Conservation (phyloP, 1,140 invertebrate species). For the Drosophila dunni region DNA sequence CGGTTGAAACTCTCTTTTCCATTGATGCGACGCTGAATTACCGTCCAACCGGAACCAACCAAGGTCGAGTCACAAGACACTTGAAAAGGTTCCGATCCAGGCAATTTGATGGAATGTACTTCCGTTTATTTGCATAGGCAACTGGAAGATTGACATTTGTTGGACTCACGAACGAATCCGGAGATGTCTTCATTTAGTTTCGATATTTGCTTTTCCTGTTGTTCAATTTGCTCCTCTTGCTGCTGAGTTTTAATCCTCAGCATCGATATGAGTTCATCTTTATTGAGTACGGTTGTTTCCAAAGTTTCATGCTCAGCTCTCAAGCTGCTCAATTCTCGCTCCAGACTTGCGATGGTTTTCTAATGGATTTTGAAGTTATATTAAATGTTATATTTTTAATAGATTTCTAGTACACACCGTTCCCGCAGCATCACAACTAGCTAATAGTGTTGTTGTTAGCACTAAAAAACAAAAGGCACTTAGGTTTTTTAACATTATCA, state of each 20-base stretch:
- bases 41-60: slow-evolving; percentile 29
- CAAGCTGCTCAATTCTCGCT: neutral
- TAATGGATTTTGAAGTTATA: neutral
- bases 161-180: neutral
- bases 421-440: slow-evolving; percentile 1
- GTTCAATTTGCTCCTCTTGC: slow-evolving; percentile 29
- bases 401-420: neutral
- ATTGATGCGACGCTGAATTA: slow-evolving; percentile 27
- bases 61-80: slow-evolving; percentile 35
- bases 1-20: slow-evolving; percentile 26
- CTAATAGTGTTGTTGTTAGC: neutral
- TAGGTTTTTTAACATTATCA: slow-evolving; percentile 13
- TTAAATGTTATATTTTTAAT: neutral
- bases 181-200: neutral
- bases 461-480: neutral
- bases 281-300: slow-evolving; percentile 17
- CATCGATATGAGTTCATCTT: slow-evolving; percentile 35
- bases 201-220: slow-evolving; percentile 22
- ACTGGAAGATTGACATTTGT: slow-evolving; percentile 27
- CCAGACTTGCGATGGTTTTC: neutral
- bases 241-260: slow-evolving; percentile 20
- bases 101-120: slow-evolving; percentile 15
- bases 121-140: slow-evolving; percentile 35
- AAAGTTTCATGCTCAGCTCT: neutral
- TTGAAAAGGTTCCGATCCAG: slow-evolving; percentile 23